Evolutionary conservation across 64 coral and sea anemone species (phyloP), one percentile per base, ranked within the genome.

Genomic region (Dendrophyllia cribrosa): DNA sequence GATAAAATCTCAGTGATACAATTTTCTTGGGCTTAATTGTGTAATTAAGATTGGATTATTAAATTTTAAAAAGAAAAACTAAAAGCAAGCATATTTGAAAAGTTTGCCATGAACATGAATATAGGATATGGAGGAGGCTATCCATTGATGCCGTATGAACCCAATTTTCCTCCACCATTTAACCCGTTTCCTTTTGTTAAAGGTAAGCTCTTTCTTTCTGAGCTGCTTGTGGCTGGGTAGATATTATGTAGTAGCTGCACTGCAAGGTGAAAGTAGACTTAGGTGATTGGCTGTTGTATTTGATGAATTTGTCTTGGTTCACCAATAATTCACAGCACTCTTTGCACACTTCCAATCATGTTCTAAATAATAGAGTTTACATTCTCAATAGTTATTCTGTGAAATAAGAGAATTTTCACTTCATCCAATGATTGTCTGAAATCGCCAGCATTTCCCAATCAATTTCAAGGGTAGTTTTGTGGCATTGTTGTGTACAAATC

Each of bases 321-420:
- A 91, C 95, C 95, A 97, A 93, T 96, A 96, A 87, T 91, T 88
- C 92, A 80, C 90, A 52, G 68, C 87, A 93, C 79, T 11, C 93
- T 89, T 88, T 87, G 22, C 72, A 91, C 66, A 92, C 86, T 94
- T 94, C 59, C 88, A 97, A 93, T 90, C 95, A 94, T 66, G 72
- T 89, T 93, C 60, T 91, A 93, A 34, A 34, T 34, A 34, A 97
- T 94, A 59, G 87, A 81, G 59, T 89, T 92, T 75, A 75, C 61
- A 59, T 93, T 93, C 87, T 85, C 66, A 90, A 86, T 78, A 72
- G 68, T 90, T 86, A 76, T 64, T 88, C 75, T 66, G 34, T 79
- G 44, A 85, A 75, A 92, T 85, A 59, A 58, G 72, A 74, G 59
- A 75, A 52, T 64, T 75, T 79, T 34, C 15, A 6, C 16, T 56